Conservation (phyloP, 2,888 invertebrate genomes). For the Trisateles emortualis region DNA sequence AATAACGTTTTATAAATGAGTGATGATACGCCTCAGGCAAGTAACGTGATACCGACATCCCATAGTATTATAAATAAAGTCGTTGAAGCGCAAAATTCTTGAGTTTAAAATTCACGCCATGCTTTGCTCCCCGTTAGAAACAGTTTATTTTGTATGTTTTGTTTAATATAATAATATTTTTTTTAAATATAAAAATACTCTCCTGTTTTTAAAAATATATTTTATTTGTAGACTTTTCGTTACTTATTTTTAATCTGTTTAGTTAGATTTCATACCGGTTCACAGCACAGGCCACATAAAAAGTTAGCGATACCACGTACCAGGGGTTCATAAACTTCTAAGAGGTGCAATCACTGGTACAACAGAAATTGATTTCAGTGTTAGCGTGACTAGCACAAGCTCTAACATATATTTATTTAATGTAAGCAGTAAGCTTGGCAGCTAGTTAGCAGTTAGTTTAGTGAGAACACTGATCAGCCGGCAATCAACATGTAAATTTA, state of each 20-base stretch:
- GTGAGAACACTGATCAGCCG: slow-evolving; percentile 75
- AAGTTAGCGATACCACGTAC: too few species aligned
- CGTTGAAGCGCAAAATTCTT: slow-evolving; percentile 77
- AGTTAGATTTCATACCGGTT: slow-evolving; percentile 9
- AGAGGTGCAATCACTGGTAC: slow-evolving; percentile 34
- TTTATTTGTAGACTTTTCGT: too few species aligned
- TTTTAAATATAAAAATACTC: too few species aligned
- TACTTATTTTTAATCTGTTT: too few species aligned
- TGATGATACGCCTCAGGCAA: slow-evolving; percentile 71
- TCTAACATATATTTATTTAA: slow-evolving; percentile 65
- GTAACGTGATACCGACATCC: slow-evolving; percentile 72
- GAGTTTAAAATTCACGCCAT: slow-evolving; percentile 68
- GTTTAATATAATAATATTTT: slow-evolving; percentile 16
- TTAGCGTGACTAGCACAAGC: slow-evolving; percentile 50
- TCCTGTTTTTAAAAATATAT: too few species aligned
- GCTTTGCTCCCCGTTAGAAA: slow-evolving; percentile 29
- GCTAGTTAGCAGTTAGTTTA: slow-evolving; percentile 72
- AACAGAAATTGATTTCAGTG: slow-evolving; percentile 58
- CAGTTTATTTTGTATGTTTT: slow-evolving; percentile 51
- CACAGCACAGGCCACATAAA: slow-evolving; percentile 10
- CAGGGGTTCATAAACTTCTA: slow-evolving; percentile 17
- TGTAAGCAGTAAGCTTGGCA: slow-evolving; percentile 61
- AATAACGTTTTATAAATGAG: slow-evolving; percentile 76
- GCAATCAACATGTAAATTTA: slow-evolving; percentile 83
- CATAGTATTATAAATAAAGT: slow-evolving; percentile 74